A percentile compares a stretch with the other conserved stretches of the same genome.
These are phyloP conservation scores for Phanerotoma sp. DNA, from an alignment of 2,888 invertebrate genomes.

Conservation along the genomic window DNA sequence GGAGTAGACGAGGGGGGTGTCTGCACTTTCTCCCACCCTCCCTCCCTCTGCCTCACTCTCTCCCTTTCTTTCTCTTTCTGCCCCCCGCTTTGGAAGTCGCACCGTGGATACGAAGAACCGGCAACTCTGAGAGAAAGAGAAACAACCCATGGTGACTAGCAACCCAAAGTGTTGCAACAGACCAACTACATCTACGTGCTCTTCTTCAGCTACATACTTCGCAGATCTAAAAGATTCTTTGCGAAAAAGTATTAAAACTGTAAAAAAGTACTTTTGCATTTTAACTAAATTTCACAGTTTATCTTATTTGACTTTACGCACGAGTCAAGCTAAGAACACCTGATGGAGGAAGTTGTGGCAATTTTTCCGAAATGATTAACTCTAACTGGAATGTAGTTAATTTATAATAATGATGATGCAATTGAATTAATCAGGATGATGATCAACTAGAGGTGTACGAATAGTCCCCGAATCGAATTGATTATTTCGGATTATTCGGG, in stretches of 20 bases:
- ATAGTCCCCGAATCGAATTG: too few relatives aligned
- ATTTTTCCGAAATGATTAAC: too few relatives aligned
- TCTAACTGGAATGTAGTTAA: too few relatives aligned
- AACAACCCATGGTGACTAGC: slow-evolving; percentile 33
- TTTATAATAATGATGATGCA: too few relatives aligned
- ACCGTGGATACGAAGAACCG: slow-evolving; percentile 13
- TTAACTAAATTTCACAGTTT: too few relatives aligned
- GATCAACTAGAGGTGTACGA: too few relatives aligned
- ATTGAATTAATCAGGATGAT: too few relatives aligned
- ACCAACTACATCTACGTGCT: slow-evolving; percentile 6
- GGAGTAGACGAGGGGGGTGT: slow-evolving; percentile 51
- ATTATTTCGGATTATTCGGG: too few relatives aligned
- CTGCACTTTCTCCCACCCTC: slow-evolving; percentile 47
- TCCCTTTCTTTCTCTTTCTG: slow-evolving; percentile 19
- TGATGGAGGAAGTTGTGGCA: too few relatives aligned
- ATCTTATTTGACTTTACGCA: too few relatives aligned
- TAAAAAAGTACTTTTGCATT: neutral
- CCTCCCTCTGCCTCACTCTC: slow-evolving; percentile 18
- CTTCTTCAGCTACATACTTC: neutral
- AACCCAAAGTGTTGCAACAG: slow-evolving; percentile 48
- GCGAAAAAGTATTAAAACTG: neutral
- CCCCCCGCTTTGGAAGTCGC: slow-evolving; percentile 25
- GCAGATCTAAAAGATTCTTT: neutral
- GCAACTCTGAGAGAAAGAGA: slow-evolving; percentile 24
- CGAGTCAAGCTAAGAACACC: too few relatives aligned